phyloP scores from a whole-genome alignment of 2,888 invertebrate species.

The Drosophila kanekoi region DNA sequence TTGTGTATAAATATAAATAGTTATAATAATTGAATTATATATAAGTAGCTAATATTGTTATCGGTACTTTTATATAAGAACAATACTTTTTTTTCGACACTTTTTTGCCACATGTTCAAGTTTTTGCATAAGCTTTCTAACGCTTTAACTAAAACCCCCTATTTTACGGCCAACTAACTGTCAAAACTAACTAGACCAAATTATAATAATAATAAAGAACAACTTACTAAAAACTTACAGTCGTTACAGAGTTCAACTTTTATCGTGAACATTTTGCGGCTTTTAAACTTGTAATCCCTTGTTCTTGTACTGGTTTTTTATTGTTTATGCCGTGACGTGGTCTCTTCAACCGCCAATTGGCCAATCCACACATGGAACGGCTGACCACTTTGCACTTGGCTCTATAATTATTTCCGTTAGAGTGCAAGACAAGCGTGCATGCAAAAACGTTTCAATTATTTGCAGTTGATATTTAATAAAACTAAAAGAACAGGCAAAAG shows the following conservation, averaged over 20 bases:
- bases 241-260: slow-evolving; percentile 50
- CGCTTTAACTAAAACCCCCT: background rate
- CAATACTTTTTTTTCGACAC: slow-evolving; percentile 2
- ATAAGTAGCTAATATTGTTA: slow-evolving; percentile 13
- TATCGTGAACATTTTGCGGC: slow-evolving; percentile 47
- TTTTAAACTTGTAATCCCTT: slow-evolving; percentile 34
- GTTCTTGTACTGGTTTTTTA: slow-evolving; percentile 17
- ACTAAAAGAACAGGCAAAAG: background rate
- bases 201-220: background rate
- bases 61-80: background rate
- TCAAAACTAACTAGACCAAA: slow-evolving; percentile 23
- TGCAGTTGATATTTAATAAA: slow-evolving; percentile 33
- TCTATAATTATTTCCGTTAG: slow-evolving; percentile 47
- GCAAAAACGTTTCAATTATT: slow-evolving; percentile 31
- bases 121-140: slow-evolving; percentile 10
- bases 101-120: background rate
- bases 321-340: slow-evolving; percentile 10
- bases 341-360: background rate
- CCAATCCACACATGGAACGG: slow-evolving; percentile 26
- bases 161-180: slow-evolving; percentile 11
- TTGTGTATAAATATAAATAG: background rate
- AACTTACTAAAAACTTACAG: slow-evolving; percentile 47
- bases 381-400: slow-evolving; percentile 37
- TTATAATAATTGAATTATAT: background rate
- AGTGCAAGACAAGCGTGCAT: slow-evolving; percentile 12